Conservation (phyloP, 1,140 invertebrate species). For the Parapsyche elsis region DNA sequence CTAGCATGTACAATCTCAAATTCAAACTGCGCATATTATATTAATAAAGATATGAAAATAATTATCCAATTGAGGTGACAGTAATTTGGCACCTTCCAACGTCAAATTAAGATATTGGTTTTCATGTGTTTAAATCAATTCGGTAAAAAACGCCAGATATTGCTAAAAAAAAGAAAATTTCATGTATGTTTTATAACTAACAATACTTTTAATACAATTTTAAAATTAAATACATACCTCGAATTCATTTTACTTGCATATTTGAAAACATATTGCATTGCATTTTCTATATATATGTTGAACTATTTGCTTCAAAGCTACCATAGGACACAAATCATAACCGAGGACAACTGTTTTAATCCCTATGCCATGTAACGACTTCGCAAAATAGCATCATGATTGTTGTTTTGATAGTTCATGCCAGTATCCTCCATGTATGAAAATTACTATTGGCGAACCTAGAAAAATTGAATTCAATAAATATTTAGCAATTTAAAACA, state of each 20-base stretch:
- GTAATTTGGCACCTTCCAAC: conserved; percentile 60
- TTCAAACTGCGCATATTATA: conserved; percentile 56
- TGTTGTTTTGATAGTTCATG: conserved; percentile 74
- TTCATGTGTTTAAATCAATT: conserved; percentile 61
- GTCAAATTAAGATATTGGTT: conserved; percentile 63
- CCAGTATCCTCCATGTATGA: conserved; percentile 88
- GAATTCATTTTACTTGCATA: conserved; percentile 67
- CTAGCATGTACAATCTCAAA: conserved; percentile 62
- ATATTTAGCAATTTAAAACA: background rate
- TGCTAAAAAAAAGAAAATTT: conserved; percentile 63
- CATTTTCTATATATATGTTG: conserved; percentile 71
- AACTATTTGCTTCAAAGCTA: conserved; percentile 72
- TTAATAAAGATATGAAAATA: too few species aligned
- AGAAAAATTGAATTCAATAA: conserved; percentile 54
- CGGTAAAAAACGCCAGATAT: conserved; percentile 67
- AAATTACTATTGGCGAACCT: conserved; percentile 81
- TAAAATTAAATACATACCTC: conserved; percentile 61
- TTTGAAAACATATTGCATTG: conserved; percentile 70
- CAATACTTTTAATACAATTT: too few species aligned
- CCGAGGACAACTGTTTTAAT: conserved; percentile 77
- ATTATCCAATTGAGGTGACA: conserved; percentile 64
- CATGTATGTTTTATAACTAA: background rate
- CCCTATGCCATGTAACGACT: conserved; percentile 70
- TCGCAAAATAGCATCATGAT: conserved; percentile 73
- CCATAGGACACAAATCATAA: conserved; percentile 81